Evolutionary conservation across 2,888 invertebrate species (phyloP).

Genomic region (Biston stratarius): DNA sequence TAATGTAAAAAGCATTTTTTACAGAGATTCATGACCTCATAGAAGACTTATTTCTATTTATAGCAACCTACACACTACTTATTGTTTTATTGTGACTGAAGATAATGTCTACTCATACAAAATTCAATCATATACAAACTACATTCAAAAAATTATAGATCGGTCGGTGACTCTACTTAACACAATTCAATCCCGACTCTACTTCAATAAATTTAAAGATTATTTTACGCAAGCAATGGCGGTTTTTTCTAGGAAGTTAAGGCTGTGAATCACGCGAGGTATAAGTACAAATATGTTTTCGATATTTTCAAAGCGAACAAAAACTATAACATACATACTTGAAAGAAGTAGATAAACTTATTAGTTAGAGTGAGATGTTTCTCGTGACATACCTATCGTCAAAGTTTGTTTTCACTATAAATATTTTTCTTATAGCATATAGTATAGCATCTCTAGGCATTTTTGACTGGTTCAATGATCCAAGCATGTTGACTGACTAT

Average conservation of each 20-base stretch:
- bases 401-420: neutral
- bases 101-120: slow-evolving; percentile 9
- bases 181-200: slow-evolving; percentile 14
- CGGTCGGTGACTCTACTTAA: slow-evolving; percentile 18
- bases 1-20: no score
- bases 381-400: neutral
- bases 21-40: no score
- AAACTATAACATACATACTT: slow-evolving; percentile 23
- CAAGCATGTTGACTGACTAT: no score
- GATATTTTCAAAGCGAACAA: slow-evolving; percentile 28
- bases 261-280: slow-evolving; percentile 26
- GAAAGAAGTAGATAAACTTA: neutral
- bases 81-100: no score
- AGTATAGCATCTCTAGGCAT: no score
- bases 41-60: no score
- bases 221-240: slow-evolving; percentile 1
- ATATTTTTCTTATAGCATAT: neutral
- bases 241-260: slow-evolving; percentile 33
- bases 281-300: slow-evolving; percentile 23
- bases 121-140: slow-evolving; percentile 22
- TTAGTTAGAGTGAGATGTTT: no score
- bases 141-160: slow-evolving; percentile 21
- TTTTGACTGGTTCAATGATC: no score
- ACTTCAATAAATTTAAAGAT: neutral
- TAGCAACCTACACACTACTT: no score